Base-by-base conservation (phyloP, 2,113 vertebrate genomes). In the Formicarius rufipectus region DNA sequence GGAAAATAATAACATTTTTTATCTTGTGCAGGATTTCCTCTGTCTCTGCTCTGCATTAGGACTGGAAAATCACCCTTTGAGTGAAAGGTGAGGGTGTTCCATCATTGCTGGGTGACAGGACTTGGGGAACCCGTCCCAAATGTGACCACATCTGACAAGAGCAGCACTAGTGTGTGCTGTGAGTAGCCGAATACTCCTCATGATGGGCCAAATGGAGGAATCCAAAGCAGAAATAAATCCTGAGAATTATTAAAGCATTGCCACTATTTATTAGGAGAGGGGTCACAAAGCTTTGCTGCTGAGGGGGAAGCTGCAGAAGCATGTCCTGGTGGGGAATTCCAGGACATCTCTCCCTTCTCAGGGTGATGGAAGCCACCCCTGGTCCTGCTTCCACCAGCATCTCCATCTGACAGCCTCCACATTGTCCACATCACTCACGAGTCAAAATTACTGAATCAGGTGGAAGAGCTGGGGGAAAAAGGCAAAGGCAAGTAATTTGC, bases 91-190 rank as follows among this genome's bases (percentile, higher is more conserved):
- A 68, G 64, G 6, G 2, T 28, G 17, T 90, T 22, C 24, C 19
- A 23, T 27, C 18, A 3, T n/a, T 52, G 49, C 77, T 59, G 63
- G 59, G 24, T 28, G 67, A 7, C 66, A 60, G 62, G 35, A 60
- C 15, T 7, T 72, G 78, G 53, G 58, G n/a, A 64, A 11, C 24
- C 44, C 85, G 87, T 12, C 31, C n/a, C 39, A 49, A 53, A 3
- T 3, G 7, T 9, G 10, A 12, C 20, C 17, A 24, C 2, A 0
- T 14, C 49, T 78, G 39, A 12, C 52, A 12, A 35, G 45, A 19
- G n/a, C 25, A 67, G 37, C 47, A 7, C 21, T 14, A 1, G 11
- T 1, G 0, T 14, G 53, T 13, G 30, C 4, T 0, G 0, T 22
- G 20, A 14, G 3, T 6, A 15, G 22, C 75, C 16, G 7, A 30